Conservation (phyloP, 2,888 invertebrate genomes). For the Ryuthela nishihirai region DNA sequence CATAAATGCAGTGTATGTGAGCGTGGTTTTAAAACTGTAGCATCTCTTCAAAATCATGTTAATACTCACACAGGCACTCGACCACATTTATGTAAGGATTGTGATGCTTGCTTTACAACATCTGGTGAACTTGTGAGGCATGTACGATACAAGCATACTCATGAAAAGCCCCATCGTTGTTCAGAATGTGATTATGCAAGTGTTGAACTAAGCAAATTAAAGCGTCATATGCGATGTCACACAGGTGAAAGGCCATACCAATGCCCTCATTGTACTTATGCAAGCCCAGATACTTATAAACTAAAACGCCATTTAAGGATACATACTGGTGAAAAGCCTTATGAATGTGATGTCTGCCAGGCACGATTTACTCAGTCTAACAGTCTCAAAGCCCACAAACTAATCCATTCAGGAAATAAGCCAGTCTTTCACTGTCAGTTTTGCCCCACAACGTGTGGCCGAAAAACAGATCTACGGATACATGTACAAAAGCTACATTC, state of each 20-base stretch:
- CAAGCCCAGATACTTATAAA: slow-evolving; percentile 96
- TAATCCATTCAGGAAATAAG: slow-evolving; percentile 84
- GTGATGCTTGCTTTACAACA: slow-evolving; percentile 82
- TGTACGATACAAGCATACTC: slow-evolving; percentile 90
- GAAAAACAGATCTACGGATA: slow-evolving; percentile 92
- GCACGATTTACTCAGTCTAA: slow-evolving; percentile 90
- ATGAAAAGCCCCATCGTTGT: slow-evolving; percentile 97
- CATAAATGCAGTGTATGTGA: slow-evolving; percentile 92
- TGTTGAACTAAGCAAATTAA: slow-evolving; percentile 91
- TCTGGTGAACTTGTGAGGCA: slow-evolving; percentile 68
- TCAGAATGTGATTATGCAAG: slow-evolving; percentile 94
- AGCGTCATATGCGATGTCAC: slow-evolving; percentile 87
- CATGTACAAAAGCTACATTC: slow-evolving; percentile 95
- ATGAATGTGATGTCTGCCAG: slow-evolving; percentile 62
- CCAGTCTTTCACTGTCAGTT: slow-evolving; percentile 89
- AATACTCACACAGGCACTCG: slow-evolving; percentile 95
- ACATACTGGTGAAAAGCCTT: slow-evolving; percentile 60
- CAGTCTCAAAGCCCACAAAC: slow-evolving; percentile 86
- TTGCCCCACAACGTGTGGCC: slow-evolving; percentile 93
- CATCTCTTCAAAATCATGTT: slow-evolving; percentile 89
- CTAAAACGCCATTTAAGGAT: slow-evolving; percentile 91
- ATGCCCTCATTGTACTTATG: slow-evolving; percentile 96
- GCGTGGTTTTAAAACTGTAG: slow-evolving; percentile 88
- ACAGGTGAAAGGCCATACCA: slow-evolving; percentile 85
- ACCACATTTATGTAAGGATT: slow-evolving; percentile 83